These are phyloP conservation scores for Galerucella calmariensis DNA, from an alignment of 2,888 invertebrate genomes.

Conservation along the genomic window DNA sequence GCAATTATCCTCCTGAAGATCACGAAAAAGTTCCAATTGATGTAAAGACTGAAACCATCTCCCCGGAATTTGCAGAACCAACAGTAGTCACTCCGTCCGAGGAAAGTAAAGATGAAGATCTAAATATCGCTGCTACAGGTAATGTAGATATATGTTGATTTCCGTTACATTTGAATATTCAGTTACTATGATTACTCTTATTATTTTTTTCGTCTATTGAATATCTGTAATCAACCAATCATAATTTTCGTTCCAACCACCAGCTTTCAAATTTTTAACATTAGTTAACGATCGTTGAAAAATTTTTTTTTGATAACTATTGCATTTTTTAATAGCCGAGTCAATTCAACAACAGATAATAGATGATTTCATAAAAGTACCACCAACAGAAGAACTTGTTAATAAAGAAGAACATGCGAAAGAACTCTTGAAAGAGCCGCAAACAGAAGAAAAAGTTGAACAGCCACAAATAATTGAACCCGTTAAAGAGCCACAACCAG, in stretches of 20 bases:
- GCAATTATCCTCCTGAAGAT: conserved; percentile 8
- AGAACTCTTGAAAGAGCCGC: not conserved
- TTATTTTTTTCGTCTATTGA: no score
- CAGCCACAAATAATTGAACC: conserved; percentile 2
- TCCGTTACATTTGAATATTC: no score
- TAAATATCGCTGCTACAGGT: conserved; percentile 13
- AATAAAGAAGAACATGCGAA: not conserved
- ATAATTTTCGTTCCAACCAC: no score
- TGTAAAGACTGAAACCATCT: conserved; percentile 56
- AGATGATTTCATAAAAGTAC: not conserved
- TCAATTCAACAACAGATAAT: no score
- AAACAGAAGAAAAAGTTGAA: not conserved
- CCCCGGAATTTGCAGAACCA: conserved; percentile 56
- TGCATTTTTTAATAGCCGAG: no score
- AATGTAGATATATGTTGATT: not conserved
- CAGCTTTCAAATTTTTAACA: no score
- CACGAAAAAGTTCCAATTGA: conserved; percentile 31
- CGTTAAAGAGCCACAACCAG: conserved; percentile 32
- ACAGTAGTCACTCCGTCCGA: conserved; percentile 56
- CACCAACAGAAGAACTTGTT: not conserved
- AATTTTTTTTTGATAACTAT: no score
- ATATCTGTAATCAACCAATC: no score
- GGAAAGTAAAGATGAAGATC: conserved; percentile 53
- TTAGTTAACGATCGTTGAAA: no score
- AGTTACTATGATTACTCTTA: no score